Evolutionary conservation across 2,888 invertebrate species (phyloP).

Genomic region (Tinea trinotella): DNA sequence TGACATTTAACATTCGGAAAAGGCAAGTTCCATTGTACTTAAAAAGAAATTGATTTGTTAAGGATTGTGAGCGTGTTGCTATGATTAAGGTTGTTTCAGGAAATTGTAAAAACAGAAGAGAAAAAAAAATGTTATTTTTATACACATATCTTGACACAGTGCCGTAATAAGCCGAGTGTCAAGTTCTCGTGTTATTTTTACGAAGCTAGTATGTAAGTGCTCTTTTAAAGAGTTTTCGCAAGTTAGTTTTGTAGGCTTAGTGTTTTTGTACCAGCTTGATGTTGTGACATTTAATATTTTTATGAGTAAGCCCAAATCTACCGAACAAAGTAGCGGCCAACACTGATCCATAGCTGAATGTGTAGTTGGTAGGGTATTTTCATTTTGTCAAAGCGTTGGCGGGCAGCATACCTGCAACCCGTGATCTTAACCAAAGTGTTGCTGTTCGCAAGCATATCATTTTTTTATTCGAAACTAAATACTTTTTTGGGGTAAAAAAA

Average conservation of each 20-base stretch:
- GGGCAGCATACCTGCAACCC: constrained; percentile 44
- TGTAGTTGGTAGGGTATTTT: constrained; percentile 58
- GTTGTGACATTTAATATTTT: constrained; percentile 51
- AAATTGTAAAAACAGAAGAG: constrained; percentile 66
- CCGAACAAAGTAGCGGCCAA: constrained; percentile 40
- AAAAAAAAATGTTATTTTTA: constrained; percentile 67
- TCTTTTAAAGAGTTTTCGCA: constrained; percentile 72
- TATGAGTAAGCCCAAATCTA: constrained; percentile 1
- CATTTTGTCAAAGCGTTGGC: constrained; percentile 39
- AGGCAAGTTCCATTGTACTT: constrained; percentile 11
- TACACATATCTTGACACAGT: constrained; percentile 57
- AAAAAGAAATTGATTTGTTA: constrained; percentile 3
- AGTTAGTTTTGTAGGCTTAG: constrained; percentile 72
- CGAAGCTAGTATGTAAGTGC: constrained; percentile 65
- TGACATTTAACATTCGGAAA: constrained; percentile 29
- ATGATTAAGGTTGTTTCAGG: constrained; percentile 62
- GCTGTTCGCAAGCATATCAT: constrained; percentile 68
- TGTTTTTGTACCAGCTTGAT: constrained; percentile 74
- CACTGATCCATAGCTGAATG: constrained; percentile 61
- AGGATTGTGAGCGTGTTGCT: constrained; percentile 4
- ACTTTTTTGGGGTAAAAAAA: constrained; percentile 66
- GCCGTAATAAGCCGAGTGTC: constrained; percentile 35
- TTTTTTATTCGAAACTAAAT: constrained; percentile 59
- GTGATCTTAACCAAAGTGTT: constrained; percentile 66
- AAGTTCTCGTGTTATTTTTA: constrained; percentile 53